Conservation (phyloP, 1,140 invertebrate genomes). For the Hylyphantes graminicola region DNA sequence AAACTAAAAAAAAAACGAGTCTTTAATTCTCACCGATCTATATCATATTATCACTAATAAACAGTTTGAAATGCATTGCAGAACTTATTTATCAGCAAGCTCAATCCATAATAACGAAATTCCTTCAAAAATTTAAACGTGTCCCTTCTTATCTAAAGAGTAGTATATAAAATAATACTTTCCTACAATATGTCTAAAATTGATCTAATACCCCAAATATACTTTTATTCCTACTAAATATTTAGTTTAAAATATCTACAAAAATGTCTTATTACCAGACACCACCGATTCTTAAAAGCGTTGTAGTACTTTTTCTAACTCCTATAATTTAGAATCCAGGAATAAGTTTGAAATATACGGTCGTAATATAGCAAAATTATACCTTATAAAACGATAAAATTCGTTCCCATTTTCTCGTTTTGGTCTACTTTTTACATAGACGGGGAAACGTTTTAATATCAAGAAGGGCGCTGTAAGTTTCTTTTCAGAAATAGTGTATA, state of each 20-base stretch:
- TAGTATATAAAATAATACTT: conserved; percentile 38
- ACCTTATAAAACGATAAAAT: conserved; percentile 49
- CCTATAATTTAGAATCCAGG: conserved; percentile 44
- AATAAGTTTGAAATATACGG: conserved; percentile 54
- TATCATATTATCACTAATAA: too few species aligned
- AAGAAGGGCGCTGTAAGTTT: conserved; percentile 7
- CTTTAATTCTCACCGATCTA: too few species aligned
- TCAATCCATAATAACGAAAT: background rate
- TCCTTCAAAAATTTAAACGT: background rate
- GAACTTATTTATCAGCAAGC: too few species aligned
- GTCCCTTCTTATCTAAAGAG: conserved; percentile 3
- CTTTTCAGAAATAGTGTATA: conserved; percentile 23
- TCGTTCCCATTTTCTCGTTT: conserved; percentile 9
- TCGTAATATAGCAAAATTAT: conserved; percentile 50
- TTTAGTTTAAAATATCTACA: conserved; percentile 8
- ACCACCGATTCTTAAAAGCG: conserved; percentile 22
- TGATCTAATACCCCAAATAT: conserved; percentile 41
- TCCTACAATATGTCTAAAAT: conserved; percentile 12
- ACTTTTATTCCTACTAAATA: conserved; percentile 9
- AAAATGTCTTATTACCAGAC: background rate
- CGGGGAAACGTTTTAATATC: conserved; percentile 34
- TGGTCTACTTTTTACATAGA: conserved; percentile 26
- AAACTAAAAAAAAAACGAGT: too few species aligned
- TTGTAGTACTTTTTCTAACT: conserved; percentile 29
- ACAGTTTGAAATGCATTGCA: too few species aligned